Base-by-base conservation (phyloP, 2,888 invertebrate species). In the Thalpophila matura region DNA sequence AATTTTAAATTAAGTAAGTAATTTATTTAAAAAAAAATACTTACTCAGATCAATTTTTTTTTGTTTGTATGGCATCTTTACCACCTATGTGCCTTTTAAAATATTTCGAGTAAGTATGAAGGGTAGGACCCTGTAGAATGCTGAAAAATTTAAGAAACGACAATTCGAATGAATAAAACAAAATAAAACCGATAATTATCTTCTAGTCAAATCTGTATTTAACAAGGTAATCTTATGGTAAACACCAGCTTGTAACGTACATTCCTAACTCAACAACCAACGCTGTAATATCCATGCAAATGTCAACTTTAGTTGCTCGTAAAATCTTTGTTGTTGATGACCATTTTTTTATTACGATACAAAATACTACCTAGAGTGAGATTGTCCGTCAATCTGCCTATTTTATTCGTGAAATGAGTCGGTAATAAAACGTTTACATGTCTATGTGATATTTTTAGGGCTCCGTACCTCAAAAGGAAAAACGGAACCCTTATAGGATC, bases 211-310 rank as follows among this genome's bases (percentile, higher is more conserved):
- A 50, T 33, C 7, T 31, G 6, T 33, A 6, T 29, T 27, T 1
- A 12, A 9, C 3, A 14, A 35, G n/a, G 4, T 35, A 43, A 47
- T 55, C 9, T 49, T 31, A 26, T 33, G n/a, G 29, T 35, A 62
- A 59, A 50, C 9, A 42, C 29, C 22, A 40, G 43, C 27, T 49
- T 29, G 6, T 53, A 26, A 57, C 56, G 9, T 62, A 53, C 54
- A 54, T 65, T 59, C 37, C 22, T 42, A 45, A 60, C 49, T 57
- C n/a, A 45, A 68, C 51, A 46, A 65, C 40, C 16, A 53, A 46
- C 46, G 33, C n/a, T 54, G 37, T 65, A 62, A 78, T 78, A 69
- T 62, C 49, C 43, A 76, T 79, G 71, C 56, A 77, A 71, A 75
- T 66, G 63, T 43, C 51, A 61, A 59, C 58, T 69, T 68, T 42